Evolutionary conservation across 1,140 invertebrate species (phyloP).

Genomic region (Triops longicaudatus): DNA sequence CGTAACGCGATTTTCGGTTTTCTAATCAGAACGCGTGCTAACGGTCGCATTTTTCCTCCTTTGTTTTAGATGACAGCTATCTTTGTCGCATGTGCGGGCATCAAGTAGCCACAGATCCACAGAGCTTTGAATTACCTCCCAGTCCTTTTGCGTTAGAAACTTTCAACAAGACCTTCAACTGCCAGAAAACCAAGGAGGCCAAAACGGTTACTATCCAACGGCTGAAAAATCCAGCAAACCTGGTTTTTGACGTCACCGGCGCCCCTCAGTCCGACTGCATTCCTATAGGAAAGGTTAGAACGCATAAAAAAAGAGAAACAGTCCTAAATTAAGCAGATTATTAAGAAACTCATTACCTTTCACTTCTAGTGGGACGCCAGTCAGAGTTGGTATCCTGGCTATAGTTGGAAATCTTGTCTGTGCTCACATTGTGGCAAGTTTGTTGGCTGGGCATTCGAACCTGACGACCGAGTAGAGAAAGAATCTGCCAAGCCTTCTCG

Average conservation of each 20-base stretch:
- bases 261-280: conserved; percentile 23
- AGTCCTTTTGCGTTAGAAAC: conserved; percentile 22
- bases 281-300: conserved; percentile 22
- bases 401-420: conserved; percentile 41
- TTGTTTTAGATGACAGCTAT: conserved; percentile 6
- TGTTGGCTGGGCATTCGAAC: conserved; percentile 43
- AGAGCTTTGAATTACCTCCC: neutral
- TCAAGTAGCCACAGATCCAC: conserved; percentile 3
- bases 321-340: neutral
- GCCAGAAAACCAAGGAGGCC: conserved; percentile 9
- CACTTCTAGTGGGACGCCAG: conserved; percentile 35
- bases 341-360: neutral
- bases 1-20: no score
- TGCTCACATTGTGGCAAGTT: conserved; percentile 41
- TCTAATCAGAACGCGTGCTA: no score
- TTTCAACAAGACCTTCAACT: conserved; percentile 20
- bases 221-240: conserved; percentile 22
- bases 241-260: conserved; percentile 21
- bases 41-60: neutral
- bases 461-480: conserved; percentile 30
- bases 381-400: conserved; percentile 43
- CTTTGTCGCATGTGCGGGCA: conserved; percentile 27
- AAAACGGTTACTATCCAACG: conserved; percentile 20
- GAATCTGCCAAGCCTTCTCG: conserved; percentile 31
- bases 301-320: no score